Conservation (phyloP, 2,797 vertebrate species). For the Sternarchorhynchus goeldii region DNA sequence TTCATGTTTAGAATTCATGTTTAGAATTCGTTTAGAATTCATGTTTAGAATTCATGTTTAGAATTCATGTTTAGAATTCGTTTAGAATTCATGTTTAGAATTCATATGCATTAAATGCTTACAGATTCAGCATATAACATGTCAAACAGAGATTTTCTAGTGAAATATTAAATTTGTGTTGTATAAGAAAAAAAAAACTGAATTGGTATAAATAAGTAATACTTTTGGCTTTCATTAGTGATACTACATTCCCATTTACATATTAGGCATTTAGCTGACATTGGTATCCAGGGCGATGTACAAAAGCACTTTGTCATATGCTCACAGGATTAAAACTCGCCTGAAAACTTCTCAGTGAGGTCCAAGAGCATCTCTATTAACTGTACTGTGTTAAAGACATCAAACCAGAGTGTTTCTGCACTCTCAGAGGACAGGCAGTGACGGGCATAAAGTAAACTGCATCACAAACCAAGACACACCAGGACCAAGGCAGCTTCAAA, state of each 20-base stretch:
- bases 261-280: too few species aligned
- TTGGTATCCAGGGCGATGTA: too few species aligned
- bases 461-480: too few species aligned
- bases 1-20: not conserved
- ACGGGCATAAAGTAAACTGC: too few species aligned
- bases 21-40: not conserved
- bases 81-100: not conserved
- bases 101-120: constrained; percentile 7
- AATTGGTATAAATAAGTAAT: not conserved
- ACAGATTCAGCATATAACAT: not conserved
- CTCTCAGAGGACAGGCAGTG: too few species aligned
- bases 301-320: too few species aligned
- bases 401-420: too few species aligned
- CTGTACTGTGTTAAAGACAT: too few species aligned
- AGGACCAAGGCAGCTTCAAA: too few species aligned
- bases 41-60: not conserved
- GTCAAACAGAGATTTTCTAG: not conserved
- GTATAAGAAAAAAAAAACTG: not conserved
- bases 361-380: too few species aligned
- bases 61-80: not conserved
- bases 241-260: not conserved
- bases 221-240: not conserved
- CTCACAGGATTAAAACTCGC: too few species aligned
- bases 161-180: not conserved
- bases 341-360: too few species aligned